A percentile compares a stretch with the other conserved stretches of the same genome.
These are phyloP conservation scores for Hypena proboscidalis DNA, from an alignment of 2,888 invertebrate species.

Conservation along the genomic window DNA sequence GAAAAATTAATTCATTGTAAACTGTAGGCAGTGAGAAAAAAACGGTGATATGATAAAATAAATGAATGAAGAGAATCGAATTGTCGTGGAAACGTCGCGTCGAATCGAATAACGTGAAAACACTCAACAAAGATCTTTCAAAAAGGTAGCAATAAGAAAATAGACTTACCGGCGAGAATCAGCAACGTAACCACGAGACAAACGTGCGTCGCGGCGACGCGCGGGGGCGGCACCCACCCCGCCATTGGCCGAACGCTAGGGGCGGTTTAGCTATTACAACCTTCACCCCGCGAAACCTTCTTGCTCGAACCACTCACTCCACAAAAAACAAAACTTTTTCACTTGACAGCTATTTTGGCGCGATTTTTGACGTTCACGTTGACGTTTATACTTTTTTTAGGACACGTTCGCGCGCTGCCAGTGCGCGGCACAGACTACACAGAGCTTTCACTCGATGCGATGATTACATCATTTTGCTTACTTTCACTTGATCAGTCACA, in stretches of 20 bases:
- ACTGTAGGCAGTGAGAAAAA: too few species aligned
- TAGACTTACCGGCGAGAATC: constrained; percentile 72
- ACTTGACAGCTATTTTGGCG: constrained; percentile 32
- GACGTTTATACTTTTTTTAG: constrained; percentile 40
- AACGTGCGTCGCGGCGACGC: constrained; percentile 58
- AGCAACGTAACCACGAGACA: constrained; percentile 57
- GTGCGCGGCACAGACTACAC: constrained; percentile 55
- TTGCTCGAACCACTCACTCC: constrained; percentile 37
- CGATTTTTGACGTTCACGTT: constrained; percentile 33
- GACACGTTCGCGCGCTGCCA: constrained; percentile 50
- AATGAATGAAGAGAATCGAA: too few species aligned
- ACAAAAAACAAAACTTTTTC: constrained; percentile 22
- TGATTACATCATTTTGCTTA: constrained; percentile 58
- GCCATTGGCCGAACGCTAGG: constrained; percentile 75
- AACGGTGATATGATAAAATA: too few species aligned
- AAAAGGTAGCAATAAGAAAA: constrained; percentile 39
- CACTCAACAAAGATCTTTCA: not conserved
- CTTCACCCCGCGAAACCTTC: constrained; percentile 56
- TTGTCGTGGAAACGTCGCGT: too few species aligned
- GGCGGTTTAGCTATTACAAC: constrained; percentile 69
- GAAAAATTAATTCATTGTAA: too few species aligned
- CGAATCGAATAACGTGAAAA: too few species aligned
- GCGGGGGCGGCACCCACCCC: constrained; percentile 73
- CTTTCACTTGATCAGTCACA: constrained; percentile 51
- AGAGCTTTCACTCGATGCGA: constrained; percentile 65